A percentile compares a stretch with the other conserved stretches of the same genome.
phyloP scores from a whole-genome alignment of 2,797 vertebrate genomes.

The Tachyglossus aculeatus region DNA sequence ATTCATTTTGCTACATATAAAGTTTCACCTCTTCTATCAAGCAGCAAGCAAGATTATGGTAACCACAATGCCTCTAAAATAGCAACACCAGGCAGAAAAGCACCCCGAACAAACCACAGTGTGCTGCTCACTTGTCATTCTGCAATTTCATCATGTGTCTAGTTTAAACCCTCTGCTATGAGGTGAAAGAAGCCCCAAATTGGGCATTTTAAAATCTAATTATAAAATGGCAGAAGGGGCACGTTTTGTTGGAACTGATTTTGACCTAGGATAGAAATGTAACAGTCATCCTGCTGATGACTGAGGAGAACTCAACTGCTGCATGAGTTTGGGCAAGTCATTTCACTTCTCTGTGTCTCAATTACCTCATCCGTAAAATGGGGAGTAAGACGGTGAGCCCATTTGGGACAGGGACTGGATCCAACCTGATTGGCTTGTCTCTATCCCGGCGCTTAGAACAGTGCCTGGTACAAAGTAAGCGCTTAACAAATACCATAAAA shows the following conservation, averaged over 20 bases:
- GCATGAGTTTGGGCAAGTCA: too few relatives aligned
- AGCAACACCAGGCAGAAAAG: slow-evolving; percentile 36
- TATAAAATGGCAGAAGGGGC: slow-evolving; percentile 1
- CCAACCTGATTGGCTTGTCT: too few relatives aligned
- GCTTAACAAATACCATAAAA: too few relatives aligned
- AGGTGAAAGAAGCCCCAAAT: slow-evolving; percentile 22
- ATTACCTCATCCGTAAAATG: not conserved
- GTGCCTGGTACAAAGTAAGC: too few relatives aligned
- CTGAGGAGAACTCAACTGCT: not conserved
- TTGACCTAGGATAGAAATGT: slow-evolving; percentile 20
- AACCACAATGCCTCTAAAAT: slow-evolving; percentile 19
- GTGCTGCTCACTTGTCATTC: slow-evolving; percentile 31
- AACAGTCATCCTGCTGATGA: not conserved
- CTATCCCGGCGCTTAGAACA: too few relatives aligned
- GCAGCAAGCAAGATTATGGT: slow-evolving; percentile 1
- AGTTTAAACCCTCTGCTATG: slow-evolving; percentile 39
- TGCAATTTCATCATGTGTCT: slow-evolving; percentile 24
- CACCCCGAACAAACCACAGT: not conserved
- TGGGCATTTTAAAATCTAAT: slow-evolving; percentile 1
- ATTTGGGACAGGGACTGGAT: too few relatives aligned
- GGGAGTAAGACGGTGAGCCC: too few relatives aligned
- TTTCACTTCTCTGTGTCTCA: not conserved
- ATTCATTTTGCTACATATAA: not conserved
- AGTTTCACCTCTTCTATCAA: slow-evolving; percentile 6
- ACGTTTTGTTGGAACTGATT: slow-evolving; percentile 26